Evolutionary conservation across 2,113 vertebrate genomes (phyloP), one percentile per base, ranked within the genome.

Genomic region (Rhagologus leucostigma): DNA sequence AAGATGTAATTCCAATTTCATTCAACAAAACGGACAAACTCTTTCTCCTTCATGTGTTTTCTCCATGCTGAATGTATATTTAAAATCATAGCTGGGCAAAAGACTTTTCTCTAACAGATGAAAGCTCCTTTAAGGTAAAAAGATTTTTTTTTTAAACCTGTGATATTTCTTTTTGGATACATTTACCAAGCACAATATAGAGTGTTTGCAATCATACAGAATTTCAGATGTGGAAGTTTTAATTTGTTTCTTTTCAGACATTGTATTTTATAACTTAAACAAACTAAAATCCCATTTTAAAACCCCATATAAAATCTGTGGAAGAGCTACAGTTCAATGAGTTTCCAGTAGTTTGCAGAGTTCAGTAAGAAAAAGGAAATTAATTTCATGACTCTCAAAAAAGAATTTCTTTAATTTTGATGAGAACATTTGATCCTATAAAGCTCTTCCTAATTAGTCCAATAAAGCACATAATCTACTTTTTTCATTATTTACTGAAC

Each of bases 401-500:
- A 78, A 4, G 13, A 88, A 94, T 95, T 86, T 84, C 75, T 94
- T 96, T 95, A 88, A 93, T 96, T 96, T 90, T 84, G 55, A 83
- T 93, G 52, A 87, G 79, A 80, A 44, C 16, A 75, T 60, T 90
- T 86, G 39, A 86, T 90, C 67, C 44, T 86, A 86, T 88, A 92
- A 94, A 96, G 75, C 75, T 88, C 92, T 88, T 56, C 49, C 81
- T 93, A 96, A 95, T 94, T 94, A 95, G 60, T 74, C 53, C 55
- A 92, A 92, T 96, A 95, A 94, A 96, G 49, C 5, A 59, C 60
- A 50, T 67, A 57, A 85, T 74, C 82, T 94, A 37, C 46, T 76
- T 94, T 92, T 93, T 90, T 88, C 59, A 86, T 95, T 95, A 94
- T 95, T 97, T 93, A 90, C 85, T 95, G 93, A 94, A 78, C 27